phyloP scores from a whole-genome alignment of 2,797 vertebrate species.

The Periparus ater region DNA sequence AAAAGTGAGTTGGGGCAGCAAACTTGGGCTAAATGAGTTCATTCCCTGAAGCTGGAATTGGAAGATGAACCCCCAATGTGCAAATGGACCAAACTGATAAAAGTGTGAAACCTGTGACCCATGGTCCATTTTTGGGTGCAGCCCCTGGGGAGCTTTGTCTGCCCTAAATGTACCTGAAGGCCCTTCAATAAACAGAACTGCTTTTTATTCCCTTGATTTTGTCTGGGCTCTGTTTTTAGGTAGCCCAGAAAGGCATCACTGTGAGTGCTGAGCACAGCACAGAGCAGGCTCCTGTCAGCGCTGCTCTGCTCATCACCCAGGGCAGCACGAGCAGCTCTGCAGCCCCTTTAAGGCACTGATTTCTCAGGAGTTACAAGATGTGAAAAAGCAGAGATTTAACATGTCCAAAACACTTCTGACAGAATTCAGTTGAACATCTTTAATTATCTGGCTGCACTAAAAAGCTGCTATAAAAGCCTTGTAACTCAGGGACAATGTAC shows the following conservation, averaged over 20 bases:
- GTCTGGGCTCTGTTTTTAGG: not conserved
- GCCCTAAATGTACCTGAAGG: not conserved
- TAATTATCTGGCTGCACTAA: not conserved
- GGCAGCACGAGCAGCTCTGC: not conserved
- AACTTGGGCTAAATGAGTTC: not conserved
- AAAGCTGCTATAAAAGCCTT: not conserved
- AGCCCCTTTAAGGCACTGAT: not conserved
- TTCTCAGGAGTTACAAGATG: not conserved
- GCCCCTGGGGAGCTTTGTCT: fast-evolving
- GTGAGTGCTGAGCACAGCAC: not conserved
- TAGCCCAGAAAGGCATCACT: fast-evolving
- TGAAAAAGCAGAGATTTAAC: not conserved
- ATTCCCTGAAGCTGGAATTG: not conserved
- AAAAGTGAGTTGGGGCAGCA: not conserved
- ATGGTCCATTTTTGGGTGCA: fast-evolving
- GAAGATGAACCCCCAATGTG: not conserved
- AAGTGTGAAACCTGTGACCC: not conserved
- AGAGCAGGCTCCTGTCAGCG: not conserved
- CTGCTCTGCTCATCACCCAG: not conserved
- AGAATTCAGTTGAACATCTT: not conserved
- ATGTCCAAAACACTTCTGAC: not conserved
- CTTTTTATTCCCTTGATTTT: not conserved
- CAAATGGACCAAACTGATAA: not conserved
- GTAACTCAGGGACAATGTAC: slow-evolving; percentile 27
- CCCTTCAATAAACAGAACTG: not conserved